Evolutionary conservation across 2,113 vertebrate genomes (phyloP).

Genomic region (Rhinolophus sinicus): DNA sequence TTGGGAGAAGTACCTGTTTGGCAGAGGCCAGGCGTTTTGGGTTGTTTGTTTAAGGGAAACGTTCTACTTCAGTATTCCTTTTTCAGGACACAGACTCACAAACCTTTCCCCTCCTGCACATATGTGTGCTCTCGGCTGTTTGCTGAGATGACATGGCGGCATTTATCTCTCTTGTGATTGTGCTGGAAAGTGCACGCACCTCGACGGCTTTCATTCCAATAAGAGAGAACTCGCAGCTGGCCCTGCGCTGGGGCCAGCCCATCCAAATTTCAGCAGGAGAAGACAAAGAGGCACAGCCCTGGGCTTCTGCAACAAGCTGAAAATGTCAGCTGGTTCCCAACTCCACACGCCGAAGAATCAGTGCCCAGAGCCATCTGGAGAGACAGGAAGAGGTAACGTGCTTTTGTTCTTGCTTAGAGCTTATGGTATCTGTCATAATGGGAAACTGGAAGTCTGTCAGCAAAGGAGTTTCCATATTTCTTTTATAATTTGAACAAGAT

Average conservation of each 20-base stretch:
- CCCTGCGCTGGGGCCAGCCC: background rate
- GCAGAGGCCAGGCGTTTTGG: background rate
- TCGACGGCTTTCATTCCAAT: accelerated
- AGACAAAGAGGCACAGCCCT: background rate
- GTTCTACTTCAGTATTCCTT: background rate
- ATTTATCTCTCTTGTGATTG: background rate
- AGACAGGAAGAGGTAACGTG: accelerated
- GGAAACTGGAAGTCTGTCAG: background rate
- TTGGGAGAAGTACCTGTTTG: background rate
- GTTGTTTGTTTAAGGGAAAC: background rate
- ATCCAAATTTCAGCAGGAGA: background rate
- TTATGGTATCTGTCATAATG: background rate
- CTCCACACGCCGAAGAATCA: too few species aligned
- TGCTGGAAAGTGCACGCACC: accelerated
- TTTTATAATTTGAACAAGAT: background rate
- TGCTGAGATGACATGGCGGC: background rate
- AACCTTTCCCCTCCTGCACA: background rate
- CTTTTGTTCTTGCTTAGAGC: background rate
- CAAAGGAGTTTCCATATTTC: background rate
- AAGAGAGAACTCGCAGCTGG: background rate
- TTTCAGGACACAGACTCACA: background rate
- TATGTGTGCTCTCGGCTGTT: background rate
- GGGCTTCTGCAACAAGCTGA: background rate
- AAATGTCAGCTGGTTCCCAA: background rate
- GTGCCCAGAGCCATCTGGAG: accelerated